Evolutionary conservation across 2,888 invertebrate species (phyloP).

Genomic region (Galerucella nymphaeae): DNA sequence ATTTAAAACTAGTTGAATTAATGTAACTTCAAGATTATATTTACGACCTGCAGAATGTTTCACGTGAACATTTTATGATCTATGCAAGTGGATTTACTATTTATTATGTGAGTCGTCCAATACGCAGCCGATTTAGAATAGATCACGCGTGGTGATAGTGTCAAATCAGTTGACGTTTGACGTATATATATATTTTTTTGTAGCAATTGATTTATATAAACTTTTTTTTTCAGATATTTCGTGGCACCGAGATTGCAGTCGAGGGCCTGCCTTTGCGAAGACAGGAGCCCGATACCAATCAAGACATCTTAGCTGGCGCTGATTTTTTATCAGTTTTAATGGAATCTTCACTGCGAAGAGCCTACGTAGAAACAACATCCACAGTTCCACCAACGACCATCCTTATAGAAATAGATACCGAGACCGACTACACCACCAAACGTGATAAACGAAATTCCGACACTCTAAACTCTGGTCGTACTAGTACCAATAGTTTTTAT

Average conservation of each 20-base stretch:
- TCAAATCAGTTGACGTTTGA: no score
- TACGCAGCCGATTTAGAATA: no score
- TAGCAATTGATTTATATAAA: not conserved
- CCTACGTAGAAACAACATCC: constrained; percentile 45
- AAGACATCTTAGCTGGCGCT: constrained; percentile 65
- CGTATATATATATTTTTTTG: no score
- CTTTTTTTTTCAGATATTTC: constrained; percentile 57
- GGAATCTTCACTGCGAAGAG: constrained; percentile 53
- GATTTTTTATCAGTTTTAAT: constrained; percentile 66
- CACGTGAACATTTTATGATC: no score
- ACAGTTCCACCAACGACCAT: constrained; percentile 36
- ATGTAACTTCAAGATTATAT: no score
- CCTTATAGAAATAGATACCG: constrained; percentile 38
- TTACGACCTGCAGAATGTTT: no score
- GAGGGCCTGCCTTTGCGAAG: constrained; percentile 61
- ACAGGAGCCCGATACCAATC: constrained; percentile 59
- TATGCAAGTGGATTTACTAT: no score
- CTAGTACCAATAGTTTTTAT: constrained; percentile 44
- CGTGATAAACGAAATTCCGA: constrained; percentile 29
- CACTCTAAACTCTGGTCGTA: constrained; percentile 26
- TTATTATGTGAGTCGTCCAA: no score
- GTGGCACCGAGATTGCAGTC: constrained; percentile 57
- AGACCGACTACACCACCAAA: constrained; percentile 23
- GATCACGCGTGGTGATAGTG: no score
- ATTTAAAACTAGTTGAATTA: no score